Base-by-base conservation (phyloP, 2,113 vertebrate genomes). In the Eleginops maclovinus region DNA sequence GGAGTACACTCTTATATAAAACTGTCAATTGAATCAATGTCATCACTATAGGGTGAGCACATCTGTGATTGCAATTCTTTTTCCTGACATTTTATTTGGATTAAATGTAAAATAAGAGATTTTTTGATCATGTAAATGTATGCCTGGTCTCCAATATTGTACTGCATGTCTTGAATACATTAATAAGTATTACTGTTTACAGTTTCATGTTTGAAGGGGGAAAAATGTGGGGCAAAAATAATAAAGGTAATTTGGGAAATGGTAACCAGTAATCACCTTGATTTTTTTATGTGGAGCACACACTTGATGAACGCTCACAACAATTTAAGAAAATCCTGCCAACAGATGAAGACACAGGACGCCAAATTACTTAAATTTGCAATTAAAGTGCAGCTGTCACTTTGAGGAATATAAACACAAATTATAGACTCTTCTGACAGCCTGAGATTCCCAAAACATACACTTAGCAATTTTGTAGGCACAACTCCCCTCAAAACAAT, bases 331-430 rank as follows among this genome's bases (percentile, higher is more conserved):
- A 36, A 66, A 67, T 60, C 36, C 50, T 64, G 16, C 6, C 26
- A 66, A 14, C 26, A 72, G 53, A 72, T 11, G 56, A 67, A 83
- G 16, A 21, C 41, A 59, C 13, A 14, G 1, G 66, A 55, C 1
- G 44, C 2, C 47, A 15, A 65, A 63, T 82, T 72, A 51, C 46
- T 73, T 62, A 19, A 49, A 54, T 2, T 64, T 64, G 36, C 31
- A 84, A 72, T 79, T 75, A 70, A 74, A 78, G 46, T 68, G 41
- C 41, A 76, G 16, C 80, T 75, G 55, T 84, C 63, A 73, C 22
- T 62, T 46, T 59, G 28, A 17, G 24, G 16, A 66, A 66, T 16
- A 21, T 7, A 54, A 83, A 77, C 70, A 83, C 65, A 80, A 70
- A 79, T 62, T 53, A 69, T 11, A 55, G 24, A 64, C 41, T 60